These are phyloP conservation scores for Eucidaris tribuloides DNA, from an alignment of 35 echinoderm and acorn worm species.

Conservation along the genomic window DNA sequence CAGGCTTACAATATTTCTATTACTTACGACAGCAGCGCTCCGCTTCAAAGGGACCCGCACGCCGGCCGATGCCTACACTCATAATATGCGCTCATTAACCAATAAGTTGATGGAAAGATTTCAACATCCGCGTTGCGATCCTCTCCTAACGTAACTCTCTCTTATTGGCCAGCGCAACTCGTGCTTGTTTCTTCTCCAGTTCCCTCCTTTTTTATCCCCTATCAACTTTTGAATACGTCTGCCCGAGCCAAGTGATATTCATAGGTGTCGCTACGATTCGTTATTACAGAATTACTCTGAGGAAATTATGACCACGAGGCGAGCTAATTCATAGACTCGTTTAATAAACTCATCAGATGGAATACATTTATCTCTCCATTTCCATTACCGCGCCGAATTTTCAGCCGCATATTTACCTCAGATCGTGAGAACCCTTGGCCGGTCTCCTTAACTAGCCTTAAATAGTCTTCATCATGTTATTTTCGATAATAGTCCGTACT, in stretches of 20 bases:
- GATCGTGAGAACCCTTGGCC: no score
- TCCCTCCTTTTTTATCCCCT: no score
- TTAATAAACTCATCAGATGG: slow-evolving; percentile 17
- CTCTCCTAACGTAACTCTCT: no score
- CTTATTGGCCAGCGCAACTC: no score
- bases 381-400: slow-evolving; percentile 9
- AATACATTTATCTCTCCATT: background rate
- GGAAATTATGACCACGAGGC: slow-evolving; percentile 35
- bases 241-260: no score
- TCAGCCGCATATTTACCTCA: no score
- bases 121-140: slow-evolving; percentile 22
- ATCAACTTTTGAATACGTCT: no score
- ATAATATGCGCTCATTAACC: slow-evolving; percentile 17
- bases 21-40: background rate
- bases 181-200: no score
- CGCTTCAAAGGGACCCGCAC: background rate
- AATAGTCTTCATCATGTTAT: no score
- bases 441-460: no score
- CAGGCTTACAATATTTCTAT: slow-evolving; percentile 23
- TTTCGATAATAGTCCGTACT: no score
- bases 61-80: background rate
- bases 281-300: slow-evolving; percentile 28
- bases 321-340: background rate
- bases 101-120: slow-evolving; percentile 11
- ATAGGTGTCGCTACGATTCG: no score